A percentile compares a stretch with the other conserved stretches of the same genome.
phyloP scores from a whole-genome alignment of 2,888 invertebrate genomes.

The Apeira syringaria region DNA sequence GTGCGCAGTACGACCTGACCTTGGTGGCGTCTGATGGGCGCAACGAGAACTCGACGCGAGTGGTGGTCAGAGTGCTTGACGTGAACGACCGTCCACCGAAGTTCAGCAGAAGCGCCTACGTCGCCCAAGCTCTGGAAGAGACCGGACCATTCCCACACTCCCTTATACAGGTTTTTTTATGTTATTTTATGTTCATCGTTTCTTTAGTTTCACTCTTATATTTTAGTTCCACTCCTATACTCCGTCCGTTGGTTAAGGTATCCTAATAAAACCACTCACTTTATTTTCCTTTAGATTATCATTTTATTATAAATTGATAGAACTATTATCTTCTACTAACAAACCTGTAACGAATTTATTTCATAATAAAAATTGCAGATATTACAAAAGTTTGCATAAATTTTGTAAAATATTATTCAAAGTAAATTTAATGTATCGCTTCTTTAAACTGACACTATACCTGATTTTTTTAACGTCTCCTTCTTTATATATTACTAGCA shows the following conservation, averaged over 20 bases:
- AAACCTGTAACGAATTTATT: too few species aligned
- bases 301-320: too few species aligned
- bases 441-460: too few species aligned
- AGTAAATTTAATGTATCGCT: too few species aligned
- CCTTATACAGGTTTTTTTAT: conserved; percentile 87
- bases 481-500: too few species aligned
- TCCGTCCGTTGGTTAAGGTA: conserved; percentile 1
- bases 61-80: conserved; percentile 92
- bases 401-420: too few species aligned
- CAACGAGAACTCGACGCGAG: conserved; percentile 93
- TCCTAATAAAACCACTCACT: too few species aligned
- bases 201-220: conserved; percentile 12
- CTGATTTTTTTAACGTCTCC: too few species aligned
- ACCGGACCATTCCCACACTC: conserved; percentile 87
- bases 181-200: conserved; percentile 39
- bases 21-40: conserved; percentile 95
- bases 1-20: conserved; percentile 91
- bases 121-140: conserved; percentile 90
- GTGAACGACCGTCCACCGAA: conserved; percentile 95
- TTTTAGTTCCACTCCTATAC: conserved; percentile 1
- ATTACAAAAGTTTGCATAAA: too few species aligned
- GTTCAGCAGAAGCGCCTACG: conserved; percentile 88
- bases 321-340: too few species aligned
- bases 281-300: too few species aligned
- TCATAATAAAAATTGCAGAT: too few species aligned